These are phyloP conservation scores for Microtus richardsoni DNA, from an alignment of 2,113 vertebrate species.

Conservation along the genomic window DNA sequence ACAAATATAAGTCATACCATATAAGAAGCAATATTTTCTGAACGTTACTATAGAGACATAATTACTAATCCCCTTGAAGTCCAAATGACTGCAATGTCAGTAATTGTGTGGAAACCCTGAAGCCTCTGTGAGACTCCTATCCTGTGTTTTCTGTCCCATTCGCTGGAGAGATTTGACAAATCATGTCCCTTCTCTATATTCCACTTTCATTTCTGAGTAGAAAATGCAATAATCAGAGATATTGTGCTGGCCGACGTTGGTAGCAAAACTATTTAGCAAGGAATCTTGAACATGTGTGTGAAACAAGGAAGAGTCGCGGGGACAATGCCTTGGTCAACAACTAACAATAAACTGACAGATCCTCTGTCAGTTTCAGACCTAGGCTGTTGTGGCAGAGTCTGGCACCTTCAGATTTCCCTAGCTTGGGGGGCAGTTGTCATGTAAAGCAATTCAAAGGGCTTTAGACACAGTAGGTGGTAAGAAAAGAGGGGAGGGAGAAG, in stretches of 20 bases:
- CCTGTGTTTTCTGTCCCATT: neutral
- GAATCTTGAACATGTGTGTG: neutral
- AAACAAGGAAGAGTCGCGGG: neutral
- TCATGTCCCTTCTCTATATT: neutral
- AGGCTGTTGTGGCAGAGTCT: neutral
- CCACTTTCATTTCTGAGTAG: neutral
- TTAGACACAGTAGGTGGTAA: neutral
- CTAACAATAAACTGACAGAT: neutral
- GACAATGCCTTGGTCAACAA: neutral
- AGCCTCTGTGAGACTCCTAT: slow-evolving; percentile 29
- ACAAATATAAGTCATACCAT: slow-evolving; percentile 24
- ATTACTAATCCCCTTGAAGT: slow-evolving; percentile 51
- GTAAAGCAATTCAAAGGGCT: slow-evolving; percentile 21
- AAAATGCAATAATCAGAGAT: slow-evolving; percentile 34
- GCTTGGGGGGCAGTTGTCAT: slow-evolving; percentile 8
- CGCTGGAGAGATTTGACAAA: slow-evolving; percentile 18
- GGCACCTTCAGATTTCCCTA: neutral
- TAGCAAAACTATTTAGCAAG: neutral
- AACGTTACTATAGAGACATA: slow-evolving; percentile 76
- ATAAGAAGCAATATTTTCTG: neutral
- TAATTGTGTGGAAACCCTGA: slow-evolving; percentile 41
- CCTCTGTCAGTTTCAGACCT: neutral
- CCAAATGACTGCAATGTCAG: slow-evolving; percentile 8
- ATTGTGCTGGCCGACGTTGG: neutral
- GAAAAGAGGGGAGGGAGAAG: neutral